Evolutionary conservation across 1,140 invertebrate genomes (phyloP), one percentile per base, ranked within the genome.

Genomic region (Cydia fagiglandana): DNA sequence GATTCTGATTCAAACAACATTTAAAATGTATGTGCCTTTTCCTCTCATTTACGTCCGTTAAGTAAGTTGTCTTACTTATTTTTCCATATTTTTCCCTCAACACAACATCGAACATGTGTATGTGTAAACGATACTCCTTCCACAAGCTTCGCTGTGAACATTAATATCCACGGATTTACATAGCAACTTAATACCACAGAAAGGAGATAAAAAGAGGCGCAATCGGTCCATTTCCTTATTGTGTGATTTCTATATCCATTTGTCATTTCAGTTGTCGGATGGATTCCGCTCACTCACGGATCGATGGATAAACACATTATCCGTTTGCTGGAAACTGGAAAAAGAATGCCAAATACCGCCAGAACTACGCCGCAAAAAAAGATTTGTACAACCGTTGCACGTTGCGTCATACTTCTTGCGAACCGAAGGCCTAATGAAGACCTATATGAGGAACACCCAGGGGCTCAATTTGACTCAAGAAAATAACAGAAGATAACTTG

Each of bases 261-360:
- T 77, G 70, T 78, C 78, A 75, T 79, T 75, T 66, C 53, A 30
- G 30, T 38, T 75, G 50, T 56, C 28, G 73, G 66, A 70, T 41
- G 66, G 66, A 70, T 70, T 70, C 66, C 34, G 30, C 66, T 70
- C 66, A 34, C 50, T 75, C 56, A 20, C 56, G 56, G 73, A 10
- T 38, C 45, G 53, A 75, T 75, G 73, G 73, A 75, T 75, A 53
- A 75, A 75, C 64, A 75, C 73, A 75, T 75, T 75, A 75, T 64
- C 28, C n/a, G 56, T 70, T 56, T 75, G 56, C 56, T 75, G 17
- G 56, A 64, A 80, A 75, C 34, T 75, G 17, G 76, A 77, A 81
- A 80, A 83, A 77, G 78, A 79, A 83, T 83, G 77, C 80, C 15
- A 45, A 75, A 24, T 73, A 66, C 77, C 73, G 76, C 5, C n/a